These are phyloP conservation scores for Odontamblyopus rebecca DNA, from an alignment of 2,797 vertebrate genomes.

Conservation along the genomic window DNA sequence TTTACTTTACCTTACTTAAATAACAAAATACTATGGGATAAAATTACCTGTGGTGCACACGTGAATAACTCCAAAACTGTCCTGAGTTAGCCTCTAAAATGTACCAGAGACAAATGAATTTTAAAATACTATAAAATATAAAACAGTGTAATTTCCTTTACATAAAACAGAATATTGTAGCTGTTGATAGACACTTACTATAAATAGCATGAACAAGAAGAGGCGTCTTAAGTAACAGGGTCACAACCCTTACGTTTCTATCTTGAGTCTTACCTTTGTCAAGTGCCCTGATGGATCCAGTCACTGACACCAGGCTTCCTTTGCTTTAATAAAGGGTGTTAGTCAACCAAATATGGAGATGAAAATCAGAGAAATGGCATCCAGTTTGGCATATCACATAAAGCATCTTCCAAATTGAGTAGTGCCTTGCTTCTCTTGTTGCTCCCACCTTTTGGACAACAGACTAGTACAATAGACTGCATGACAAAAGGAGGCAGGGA, in stretches of 20 bases:
- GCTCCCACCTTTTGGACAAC: slow-evolving; percentile 57
- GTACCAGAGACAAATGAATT: neutral
- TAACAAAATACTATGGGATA: neutral
- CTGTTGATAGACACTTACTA: slow-evolving; percentile 4
- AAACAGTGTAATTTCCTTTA: neutral
- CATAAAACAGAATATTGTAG: neutral
- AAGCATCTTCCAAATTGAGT: slow-evolving; percentile 57
- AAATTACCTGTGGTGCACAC: slow-evolving; percentile 3
- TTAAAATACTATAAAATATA: neutral
- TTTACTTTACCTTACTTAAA: neutral
- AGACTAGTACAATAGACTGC: slow-evolving; percentile 26
- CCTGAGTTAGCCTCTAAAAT: neutral
- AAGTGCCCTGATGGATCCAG: slow-evolving; percentile 54
- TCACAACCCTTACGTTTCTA: neutral
- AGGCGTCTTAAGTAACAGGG: slow-evolving; percentile 2
- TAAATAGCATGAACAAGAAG: neutral
- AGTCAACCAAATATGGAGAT: slow-evolving; percentile 66
- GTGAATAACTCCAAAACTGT: neutral
- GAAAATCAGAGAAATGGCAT: slow-evolving; percentile 64
- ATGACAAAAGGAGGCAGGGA: slow-evolving; percentile 44
- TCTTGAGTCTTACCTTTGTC: slow-evolving; percentile 50
- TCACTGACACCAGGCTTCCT: slow-evolving; percentile 31
- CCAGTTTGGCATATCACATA: slow-evolving; percentile 48
- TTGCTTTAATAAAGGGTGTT: slow-evolving; percentile 67
- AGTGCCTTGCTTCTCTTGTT: slow-evolving; percentile 54